phyloP scores from a whole-genome alignment of 2,888 invertebrate species.

The Caenorhabditis sp. region DNA sequence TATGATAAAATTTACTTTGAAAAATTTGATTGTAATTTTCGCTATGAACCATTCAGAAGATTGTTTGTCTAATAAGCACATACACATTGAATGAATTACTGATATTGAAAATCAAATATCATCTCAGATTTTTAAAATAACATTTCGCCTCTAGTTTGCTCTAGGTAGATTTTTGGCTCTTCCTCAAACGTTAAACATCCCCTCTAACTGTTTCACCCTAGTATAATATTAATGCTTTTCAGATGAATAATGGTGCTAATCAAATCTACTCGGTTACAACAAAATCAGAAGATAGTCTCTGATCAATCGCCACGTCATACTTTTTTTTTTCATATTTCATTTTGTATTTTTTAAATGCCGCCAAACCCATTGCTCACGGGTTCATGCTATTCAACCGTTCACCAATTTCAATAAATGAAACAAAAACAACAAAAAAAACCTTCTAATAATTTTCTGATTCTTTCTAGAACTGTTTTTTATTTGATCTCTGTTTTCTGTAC shows the following conservation, averaged over 20 bases:
- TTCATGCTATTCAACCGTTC: neutral
- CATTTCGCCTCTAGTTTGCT: too few relatives aligned
- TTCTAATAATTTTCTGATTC: neutral
- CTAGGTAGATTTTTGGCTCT: too few relatives aligned
- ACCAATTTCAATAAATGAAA: neutral
- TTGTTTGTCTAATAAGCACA: too few relatives aligned
- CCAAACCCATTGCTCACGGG: neutral
- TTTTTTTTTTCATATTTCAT: slow-evolving; percentile 3
- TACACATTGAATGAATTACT: too few relatives aligned
- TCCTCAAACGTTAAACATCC: neutral
- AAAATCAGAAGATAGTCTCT: slow-evolving; percentile 8
- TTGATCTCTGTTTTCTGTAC: slow-evolving; percentile 16
- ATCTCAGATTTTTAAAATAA: too few relatives aligned
- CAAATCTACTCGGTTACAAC: slow-evolving; percentile 33
- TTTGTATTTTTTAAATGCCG: slow-evolving; percentile 4
- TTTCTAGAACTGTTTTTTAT: slow-evolving; percentile 3
- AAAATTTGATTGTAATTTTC: too few relatives aligned
- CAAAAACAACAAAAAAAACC: too few relatives aligned
- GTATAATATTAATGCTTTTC: neutral
- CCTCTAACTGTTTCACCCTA: neutral
- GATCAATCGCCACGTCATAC: slow-evolving; percentile 4
- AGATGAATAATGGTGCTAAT: slow-evolving; percentile 10
- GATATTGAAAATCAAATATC: too few relatives aligned
- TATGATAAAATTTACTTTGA: too few relatives aligned
- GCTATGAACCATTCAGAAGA: too few relatives aligned